phyloP scores from a whole-genome alignment of 2,888 invertebrate genomes.

The Teleogryllus oceanicus region DNA sequence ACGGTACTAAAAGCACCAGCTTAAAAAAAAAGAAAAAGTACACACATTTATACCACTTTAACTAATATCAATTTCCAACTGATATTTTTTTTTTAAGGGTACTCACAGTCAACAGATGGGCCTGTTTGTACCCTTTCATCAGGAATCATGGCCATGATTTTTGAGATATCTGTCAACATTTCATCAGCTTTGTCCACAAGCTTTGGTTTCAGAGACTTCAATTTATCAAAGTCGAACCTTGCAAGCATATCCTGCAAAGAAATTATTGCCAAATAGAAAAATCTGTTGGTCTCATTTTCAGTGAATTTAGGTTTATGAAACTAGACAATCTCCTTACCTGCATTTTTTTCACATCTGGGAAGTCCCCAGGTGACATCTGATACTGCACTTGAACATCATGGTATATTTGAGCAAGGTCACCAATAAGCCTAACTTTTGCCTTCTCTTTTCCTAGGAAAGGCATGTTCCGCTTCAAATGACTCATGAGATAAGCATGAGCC shows the following conservation, averaged over 20 bases:
- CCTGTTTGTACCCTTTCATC: conserved; percentile 67
- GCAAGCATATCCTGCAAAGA: conserved; percentile 61
- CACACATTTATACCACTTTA: too few species aligned
- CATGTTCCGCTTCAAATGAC: conserved; percentile 92
- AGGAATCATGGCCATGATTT: conserved; percentile 94
- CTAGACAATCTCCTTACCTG: conserved; percentile 51
- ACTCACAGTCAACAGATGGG: background rate
- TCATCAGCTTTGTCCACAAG: conserved; percentile 88
- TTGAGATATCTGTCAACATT: conserved; percentile 95
- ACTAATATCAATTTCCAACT: background rate
- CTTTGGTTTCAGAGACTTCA: conserved; percentile 85
- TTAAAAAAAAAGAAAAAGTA: background rate
- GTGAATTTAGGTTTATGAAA: background rate
- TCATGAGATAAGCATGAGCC: conserved; percentile 97
- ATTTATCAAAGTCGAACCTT: conserved; percentile 91
- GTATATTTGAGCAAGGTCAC: conserved; percentile 85
- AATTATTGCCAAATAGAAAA: background rate
- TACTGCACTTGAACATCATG: conserved; percentile 87
- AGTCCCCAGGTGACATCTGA: conserved; percentile 95
- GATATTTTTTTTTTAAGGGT: background rate
- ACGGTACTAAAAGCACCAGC: conserved; percentile 91
- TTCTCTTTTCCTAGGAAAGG: conserved; percentile 93
- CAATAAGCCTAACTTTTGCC: conserved; percentile 95
- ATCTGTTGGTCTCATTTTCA: too few species aligned
- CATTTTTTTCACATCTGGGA: conserved; percentile 96